Conservation (phyloP, 2,113 vertebrate genomes). For the Syrmaticus mikado region DNA sequence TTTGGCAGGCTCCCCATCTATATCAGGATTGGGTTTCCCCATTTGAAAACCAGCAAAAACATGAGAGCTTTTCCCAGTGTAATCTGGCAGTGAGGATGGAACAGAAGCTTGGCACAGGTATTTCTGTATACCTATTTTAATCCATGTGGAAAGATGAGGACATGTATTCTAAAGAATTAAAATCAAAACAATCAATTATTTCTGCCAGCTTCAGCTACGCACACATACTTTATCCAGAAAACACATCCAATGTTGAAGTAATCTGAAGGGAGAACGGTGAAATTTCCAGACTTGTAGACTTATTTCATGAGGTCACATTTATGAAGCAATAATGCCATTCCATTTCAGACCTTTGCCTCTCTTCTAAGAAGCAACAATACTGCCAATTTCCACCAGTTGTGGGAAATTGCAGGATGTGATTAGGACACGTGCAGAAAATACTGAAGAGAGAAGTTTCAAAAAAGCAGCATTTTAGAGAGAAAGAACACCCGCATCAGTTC, state of each 20-base stretch:
- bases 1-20: background rate
- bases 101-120: background rate
- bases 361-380: background rate
- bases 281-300: constrained; percentile 1
- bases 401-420: background rate
- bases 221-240: background rate
- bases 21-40: background rate
- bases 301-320: background rate
- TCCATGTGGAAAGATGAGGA: background rate
- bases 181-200: background rate
- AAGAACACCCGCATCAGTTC: background rate
- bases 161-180: background rate
- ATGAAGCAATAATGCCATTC: background rate
- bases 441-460: background rate
- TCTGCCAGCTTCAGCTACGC: background rate
- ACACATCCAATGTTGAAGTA: background rate
- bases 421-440: background rate
- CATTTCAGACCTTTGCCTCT: background rate
- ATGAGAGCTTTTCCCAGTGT: background rate
- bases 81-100: background rate
- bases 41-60: background rate
- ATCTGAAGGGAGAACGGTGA: background rate
- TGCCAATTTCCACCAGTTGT: background rate
- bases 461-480: constrained; percentile 19
- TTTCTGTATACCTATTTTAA: background rate